Conservation (phyloP, 2,888 invertebrate genomes). For the Agonopterix alstromeriana region DNA sequence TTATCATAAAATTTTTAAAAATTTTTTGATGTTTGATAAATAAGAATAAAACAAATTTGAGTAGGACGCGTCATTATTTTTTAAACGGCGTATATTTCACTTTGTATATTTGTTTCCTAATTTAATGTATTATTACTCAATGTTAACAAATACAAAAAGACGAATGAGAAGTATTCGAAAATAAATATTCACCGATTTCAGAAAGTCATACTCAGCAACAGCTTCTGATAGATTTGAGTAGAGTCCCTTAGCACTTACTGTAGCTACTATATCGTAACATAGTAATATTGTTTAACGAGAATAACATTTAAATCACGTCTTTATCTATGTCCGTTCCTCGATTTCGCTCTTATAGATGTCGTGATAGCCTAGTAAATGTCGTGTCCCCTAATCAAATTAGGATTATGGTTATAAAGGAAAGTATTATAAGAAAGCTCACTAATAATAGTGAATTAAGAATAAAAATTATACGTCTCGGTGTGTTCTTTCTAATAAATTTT, state of each 20-base stretch:
- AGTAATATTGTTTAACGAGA: slow-evolving; percentile 49
- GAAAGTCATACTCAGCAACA: background rate
- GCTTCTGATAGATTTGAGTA: slow-evolving; percentile 11
- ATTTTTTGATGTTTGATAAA: no score
- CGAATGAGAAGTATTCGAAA: no score
- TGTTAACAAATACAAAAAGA: no score
- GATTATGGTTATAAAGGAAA: slow-evolving; percentile 22
- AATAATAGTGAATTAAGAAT: slow-evolving; percentile 39
- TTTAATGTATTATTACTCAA: no score
- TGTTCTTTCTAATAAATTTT: slow-evolving; percentile 44
- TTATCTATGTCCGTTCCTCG: slow-evolving; percentile 72
- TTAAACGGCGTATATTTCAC: no score
- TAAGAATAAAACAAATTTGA: no score
- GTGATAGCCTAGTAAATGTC: slow-evolving; percentile 72
- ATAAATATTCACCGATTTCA: no score
- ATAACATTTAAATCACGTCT: slow-evolving; percentile 46
- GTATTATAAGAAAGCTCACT: slow-evolving; percentile 63
- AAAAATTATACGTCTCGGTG: slow-evolving; percentile 43
- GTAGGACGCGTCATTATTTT: no score
- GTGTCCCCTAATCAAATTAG: slow-evolving; percentile 56
- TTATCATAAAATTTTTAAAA: no score
- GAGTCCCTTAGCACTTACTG: slow-evolving; percentile 26
- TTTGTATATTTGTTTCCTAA: no score
- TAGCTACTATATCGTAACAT: slow-evolving; percentile 40
- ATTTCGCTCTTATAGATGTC: slow-evolving; percentile 74